Base-by-base conservation (phyloP, 2,797 vertebrate genomes). In the Poeciliopsis gracilis region DNA sequence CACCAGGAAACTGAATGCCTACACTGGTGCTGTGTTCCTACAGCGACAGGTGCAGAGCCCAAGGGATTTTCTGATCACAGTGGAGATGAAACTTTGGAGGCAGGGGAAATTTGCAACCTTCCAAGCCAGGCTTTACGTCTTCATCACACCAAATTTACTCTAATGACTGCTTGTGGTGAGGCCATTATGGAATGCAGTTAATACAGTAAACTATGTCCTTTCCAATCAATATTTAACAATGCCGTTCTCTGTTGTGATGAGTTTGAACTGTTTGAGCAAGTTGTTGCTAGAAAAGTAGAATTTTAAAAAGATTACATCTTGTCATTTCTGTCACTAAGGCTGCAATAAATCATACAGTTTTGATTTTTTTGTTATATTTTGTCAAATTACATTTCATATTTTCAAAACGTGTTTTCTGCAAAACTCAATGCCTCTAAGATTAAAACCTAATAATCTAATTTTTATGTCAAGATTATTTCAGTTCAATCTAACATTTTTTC, bases 71-170 rank as follows among this genome's bases (percentile, higher is more conserved):
- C 89, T 97, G 53, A 85, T 99, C 77, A 96, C 97, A 0, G 97
- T 98, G 43, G 98, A 99, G 91, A 99, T 99, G 98, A 98, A 97
- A 89, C 96, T 99, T 1, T 98, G 97, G 95, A 96, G 98, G 43
- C 97, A 97, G 93, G 98, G 98, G 87, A 93, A 93, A 2, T 95
- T 96, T 75, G 96, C 95, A 82, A 95, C 95, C 6, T 96, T 96
- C 91, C 94, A 94, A 38, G 95, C 95, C 93, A 96, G 93, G 88
- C 98, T 99, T 92, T 97, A 97, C 59, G 96, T 99, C 78, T 99
- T 99, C 92, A 98, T 99, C 90, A 98, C 98, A 0, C 82, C 95
- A 83, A 96, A 95, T 30, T 93, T 94, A 0, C 95, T 97, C 85
- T 98, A 96, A 97, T 80, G 28, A 49, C 25, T 6, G 83, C 59